Evolutionary conservation across 2,888 invertebrate genomes (phyloP).

Genomic region (Hirtodrosophila alboralis): DNA sequence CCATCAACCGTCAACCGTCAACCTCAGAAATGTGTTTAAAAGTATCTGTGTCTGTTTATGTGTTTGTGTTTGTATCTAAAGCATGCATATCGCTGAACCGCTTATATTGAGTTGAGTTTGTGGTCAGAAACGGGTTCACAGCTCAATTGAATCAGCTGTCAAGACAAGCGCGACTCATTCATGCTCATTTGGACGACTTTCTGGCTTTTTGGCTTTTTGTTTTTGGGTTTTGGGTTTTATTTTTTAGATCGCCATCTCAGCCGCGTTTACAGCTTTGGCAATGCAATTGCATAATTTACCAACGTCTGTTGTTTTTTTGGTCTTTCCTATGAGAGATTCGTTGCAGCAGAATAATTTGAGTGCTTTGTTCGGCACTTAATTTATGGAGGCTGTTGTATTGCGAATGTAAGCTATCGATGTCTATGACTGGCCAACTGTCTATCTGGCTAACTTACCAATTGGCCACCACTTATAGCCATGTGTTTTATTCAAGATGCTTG

Average conservation of each 20-base stretch:
- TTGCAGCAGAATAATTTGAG: constrained; percentile 74
- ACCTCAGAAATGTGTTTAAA: constrained; percentile 34
- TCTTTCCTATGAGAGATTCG: constrained; percentile 45
- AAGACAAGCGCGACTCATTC: constrained; percentile 62
- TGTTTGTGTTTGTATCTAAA: constrained; percentile 28
- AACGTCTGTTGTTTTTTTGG: constrained; percentile 23
- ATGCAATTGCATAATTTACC: constrained; percentile 61
- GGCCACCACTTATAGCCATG: constrained; percentile 21
- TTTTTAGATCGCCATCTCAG: constrained; percentile 26
- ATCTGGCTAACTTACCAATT: constrained; percentile 19
- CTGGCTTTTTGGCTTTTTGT: constrained; percentile 1
- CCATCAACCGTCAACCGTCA: constrained; percentile 44
- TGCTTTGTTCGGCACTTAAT: constrained; percentile 58
- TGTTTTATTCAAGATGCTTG: constrained; percentile 24
- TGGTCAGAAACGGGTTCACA: constrained; percentile 67
- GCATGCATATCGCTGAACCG: constrained; percentile 18
- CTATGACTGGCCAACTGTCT: constrained; percentile 12
- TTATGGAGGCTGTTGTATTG: constrained; percentile 42
- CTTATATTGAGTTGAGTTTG: constrained; percentile 20
- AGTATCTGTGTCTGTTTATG: constrained; percentile 9
- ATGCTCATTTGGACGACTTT: constrained; percentile 37
- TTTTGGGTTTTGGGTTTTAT: constrained; percentile 14
- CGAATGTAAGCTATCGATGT: constrained; percentile 15
- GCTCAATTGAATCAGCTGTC: constrained; percentile 59
- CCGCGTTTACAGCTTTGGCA: constrained; percentile 46